Base-by-base conservation (phyloP, 1,140 invertebrate genomes). In the Drosophila nebulosa region DNA sequence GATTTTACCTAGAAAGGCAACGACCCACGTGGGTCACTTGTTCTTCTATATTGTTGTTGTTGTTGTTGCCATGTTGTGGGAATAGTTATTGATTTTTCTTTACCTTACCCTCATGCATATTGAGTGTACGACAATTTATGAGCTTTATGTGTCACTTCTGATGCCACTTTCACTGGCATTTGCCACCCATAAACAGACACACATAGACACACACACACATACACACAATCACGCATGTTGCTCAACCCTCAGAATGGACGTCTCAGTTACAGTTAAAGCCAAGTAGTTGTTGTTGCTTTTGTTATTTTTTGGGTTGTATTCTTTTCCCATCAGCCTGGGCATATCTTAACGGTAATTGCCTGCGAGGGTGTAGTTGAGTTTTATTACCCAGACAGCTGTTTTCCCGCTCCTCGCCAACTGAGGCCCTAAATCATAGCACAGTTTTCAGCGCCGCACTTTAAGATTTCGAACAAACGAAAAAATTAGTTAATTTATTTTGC, bases 61-160 rank as follows among this genome's bases (percentile, higher is more conserved):
- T 46, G 39, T 46, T 46, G 39, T 46, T 35, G 42, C 24, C 32
- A 22, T 46, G 64, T 69, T 65, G 72, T 67, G 81, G 78, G 74
- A 83, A 83, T 89, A 71, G 57, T 61, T 86, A 86, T 86, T 83
- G 83, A 88, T 86, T 86, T 86, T 83, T 39, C 61, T 65, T 4
- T 30, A 18, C 18, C 27, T 22, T 7, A 27, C 21, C 46, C 14
- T 22, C 35, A 53, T 78, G 81, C 74, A 88, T 88, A 75, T 86
- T 81, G 78, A 81, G 74, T 81, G 69, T 72, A 68, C 64, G 81
- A 79, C 83, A 88, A 86, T 86, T 86, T 88, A 88, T 88, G 83
- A 89, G 75, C 72, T 88, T 88, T 88, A 79, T 88, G 79, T 88
- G 83, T 88, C 83, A 88, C 79, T 88, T 88, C 71, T 88, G 83